Evolutionary conservation across 2,888 invertebrate species (phyloP).

Genomic region (Plusia festucae): DNA sequence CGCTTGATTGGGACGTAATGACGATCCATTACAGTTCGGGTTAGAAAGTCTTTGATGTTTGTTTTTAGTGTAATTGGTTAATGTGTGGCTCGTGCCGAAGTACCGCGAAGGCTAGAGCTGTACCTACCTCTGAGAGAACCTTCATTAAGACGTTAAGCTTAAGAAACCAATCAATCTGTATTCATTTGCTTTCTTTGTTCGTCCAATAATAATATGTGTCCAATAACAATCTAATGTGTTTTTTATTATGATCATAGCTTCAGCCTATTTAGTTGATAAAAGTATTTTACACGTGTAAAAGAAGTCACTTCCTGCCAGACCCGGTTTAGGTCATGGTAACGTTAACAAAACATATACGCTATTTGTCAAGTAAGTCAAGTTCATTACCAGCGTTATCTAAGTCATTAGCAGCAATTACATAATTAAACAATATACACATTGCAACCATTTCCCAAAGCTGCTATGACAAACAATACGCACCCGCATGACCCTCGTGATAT

Average conservation of each 20-base stretch:
- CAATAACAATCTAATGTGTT: no score
- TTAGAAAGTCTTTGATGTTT: conserved; percentile 57
- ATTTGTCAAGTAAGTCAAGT: conserved; percentile 34
- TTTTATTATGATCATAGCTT: no score
- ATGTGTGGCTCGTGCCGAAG: conserved; percentile 21
- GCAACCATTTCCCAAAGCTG: conserved; percentile 36
- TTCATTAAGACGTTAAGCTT: not conserved
- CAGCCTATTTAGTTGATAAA: no score
- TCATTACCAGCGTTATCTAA: conserved; percentile 35
- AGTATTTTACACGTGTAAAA: not conserved
- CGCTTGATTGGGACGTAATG: conserved; percentile 54
- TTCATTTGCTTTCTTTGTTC: not conserved
- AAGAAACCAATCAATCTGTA: not conserved
- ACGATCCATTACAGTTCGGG: conserved; percentile 42
- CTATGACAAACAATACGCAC: conserved; percentile 43
- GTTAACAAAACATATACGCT: conserved; percentile 22
- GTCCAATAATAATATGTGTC: no score
- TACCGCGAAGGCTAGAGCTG: not conserved
- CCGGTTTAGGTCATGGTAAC: conserved; percentile 30
- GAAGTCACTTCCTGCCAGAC: not conserved
- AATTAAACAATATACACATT: conserved; percentile 39
- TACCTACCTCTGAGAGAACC: not conserved
- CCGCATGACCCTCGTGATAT: conserved; percentile 16
- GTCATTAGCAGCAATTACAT: conserved; percentile 13
- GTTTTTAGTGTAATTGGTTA: conserved; percentile 48